Evolutionary conservation across 2,888 invertebrate species (phyloP).

Genomic region (Tenthredo mesomela): DNA sequence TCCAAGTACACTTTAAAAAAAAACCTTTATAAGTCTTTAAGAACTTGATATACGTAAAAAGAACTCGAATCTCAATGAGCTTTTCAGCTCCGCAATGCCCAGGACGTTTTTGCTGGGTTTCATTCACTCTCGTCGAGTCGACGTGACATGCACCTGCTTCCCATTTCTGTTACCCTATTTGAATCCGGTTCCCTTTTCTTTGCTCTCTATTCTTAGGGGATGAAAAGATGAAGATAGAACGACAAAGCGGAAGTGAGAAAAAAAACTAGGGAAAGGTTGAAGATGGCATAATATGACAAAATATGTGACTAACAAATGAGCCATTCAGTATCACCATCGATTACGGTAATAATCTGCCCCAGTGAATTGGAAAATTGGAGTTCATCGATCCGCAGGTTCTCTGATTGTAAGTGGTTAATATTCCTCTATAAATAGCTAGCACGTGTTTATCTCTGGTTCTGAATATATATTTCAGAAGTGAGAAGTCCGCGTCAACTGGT

Average conservation of each 20-base stretch:
- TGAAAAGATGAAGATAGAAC: background rate
- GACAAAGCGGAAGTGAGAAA: background rate
- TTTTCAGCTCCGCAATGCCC: background rate
- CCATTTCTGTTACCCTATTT: background rate
- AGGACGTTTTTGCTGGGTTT: background rate
- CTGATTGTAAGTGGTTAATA: background rate
- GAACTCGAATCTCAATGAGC: background rate
- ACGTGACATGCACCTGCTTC: background rate
- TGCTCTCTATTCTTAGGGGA: background rate
- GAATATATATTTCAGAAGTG: conserved; percentile 5
- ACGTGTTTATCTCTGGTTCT: background rate
- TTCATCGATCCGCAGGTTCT: conserved; percentile 9
- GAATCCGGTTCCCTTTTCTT: background rate
- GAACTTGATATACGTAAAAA: background rate
- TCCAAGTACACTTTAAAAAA: background rate
- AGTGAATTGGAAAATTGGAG: background rate
- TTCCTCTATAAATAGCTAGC: background rate
- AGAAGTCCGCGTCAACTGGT: background rate
- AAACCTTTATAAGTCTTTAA: background rate
- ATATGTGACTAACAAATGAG: conserved; percentile 6
- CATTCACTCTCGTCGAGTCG: background rate
- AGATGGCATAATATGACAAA: background rate
- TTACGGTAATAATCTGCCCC: background rate
- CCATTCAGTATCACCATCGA: conserved; percentile 1
- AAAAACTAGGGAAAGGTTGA: background rate